A percentile compares a stretch with the other conserved stretches of the same genome.
Conservation (phyloP, 2,113 vertebrate species). For the Candoia aspera region DNA sequence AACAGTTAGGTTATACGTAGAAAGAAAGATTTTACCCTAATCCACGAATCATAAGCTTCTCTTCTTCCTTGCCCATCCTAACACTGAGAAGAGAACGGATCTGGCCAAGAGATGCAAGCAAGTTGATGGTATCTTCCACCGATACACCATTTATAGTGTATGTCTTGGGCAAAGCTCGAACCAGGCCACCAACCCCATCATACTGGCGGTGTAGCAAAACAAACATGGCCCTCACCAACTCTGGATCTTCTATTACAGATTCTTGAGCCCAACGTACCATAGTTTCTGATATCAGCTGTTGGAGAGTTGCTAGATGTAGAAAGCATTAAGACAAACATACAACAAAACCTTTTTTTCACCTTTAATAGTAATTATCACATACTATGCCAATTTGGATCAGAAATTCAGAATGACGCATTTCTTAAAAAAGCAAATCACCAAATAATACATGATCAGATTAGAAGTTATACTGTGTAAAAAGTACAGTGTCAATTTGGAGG, state of each 20-base stretch:
- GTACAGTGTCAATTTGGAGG: neutral
- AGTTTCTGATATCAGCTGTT: conserved; percentile 93
- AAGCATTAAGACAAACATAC: conserved; percentile 11
- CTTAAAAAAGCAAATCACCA: neutral
- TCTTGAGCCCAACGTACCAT: conserved; percentile 98
- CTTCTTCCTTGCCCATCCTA: conserved; percentile 94
- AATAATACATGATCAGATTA: neutral
- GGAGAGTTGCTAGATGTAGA: conserved; percentile 82
- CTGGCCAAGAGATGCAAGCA: conserved; percentile 92
- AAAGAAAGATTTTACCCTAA: conserved; percentile 79
- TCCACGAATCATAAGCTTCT: conserved; percentile 97
- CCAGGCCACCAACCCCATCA: conserved; percentile 91
- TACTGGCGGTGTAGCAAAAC: conserved; percentile 92
- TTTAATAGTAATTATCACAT: neutral
- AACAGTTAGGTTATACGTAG: conserved; percentile 16
- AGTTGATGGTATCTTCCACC: conserved; percentile 93
- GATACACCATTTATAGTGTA: conserved; percentile 95
- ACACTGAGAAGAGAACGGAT: conserved; percentile 94
- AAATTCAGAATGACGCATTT: neutral
- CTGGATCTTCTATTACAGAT: conserved; percentile 92
- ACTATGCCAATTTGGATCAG: neutral
- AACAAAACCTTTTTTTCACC: neutral
- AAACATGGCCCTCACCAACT: conserved; percentile 95
- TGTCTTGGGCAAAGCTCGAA: conserved; percentile 90
- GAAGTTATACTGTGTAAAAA: neutral